Percentiles rank a stretch among this genome's conserved stretches.
Evolutionary conservation across 2,797 vertebrate genomes (phyloP).

Genomic region (Anas bernieri): DNA sequence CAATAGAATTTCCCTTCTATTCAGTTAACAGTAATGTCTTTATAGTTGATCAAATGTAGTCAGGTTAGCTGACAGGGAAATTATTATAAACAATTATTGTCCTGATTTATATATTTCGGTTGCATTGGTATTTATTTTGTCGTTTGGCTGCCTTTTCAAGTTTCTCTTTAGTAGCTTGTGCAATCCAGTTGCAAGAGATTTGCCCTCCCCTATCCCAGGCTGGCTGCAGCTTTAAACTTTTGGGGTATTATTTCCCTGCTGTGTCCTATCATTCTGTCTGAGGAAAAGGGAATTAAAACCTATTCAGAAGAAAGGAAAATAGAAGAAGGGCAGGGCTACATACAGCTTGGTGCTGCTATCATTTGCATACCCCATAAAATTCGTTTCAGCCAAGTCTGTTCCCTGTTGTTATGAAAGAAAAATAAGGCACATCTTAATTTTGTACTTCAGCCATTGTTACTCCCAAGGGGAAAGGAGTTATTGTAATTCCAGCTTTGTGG

Average conservation of each 20-base stretch:
- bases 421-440: slow-evolving; percentile 73
- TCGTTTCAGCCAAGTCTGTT: slow-evolving; percentile 53
- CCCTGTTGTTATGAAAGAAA: slow-evolving; percentile 46
- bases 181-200: not conserved
- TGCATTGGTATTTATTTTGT: slow-evolving; percentile 28
- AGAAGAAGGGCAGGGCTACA: not conserved
- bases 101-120: slow-evolving; percentile 54
- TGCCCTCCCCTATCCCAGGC: not conserved
- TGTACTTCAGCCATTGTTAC: slow-evolving; percentile 43
- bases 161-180: not conserved
- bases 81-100: slow-evolving; percentile 63
- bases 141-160: not conserved
- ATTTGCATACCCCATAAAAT: slow-evolving; percentile 22
- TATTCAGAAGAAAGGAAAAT: not conserved
- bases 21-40: slow-evolving; percentile 64
- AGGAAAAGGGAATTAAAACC: not conserved
- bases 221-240: not conserved
- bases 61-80: slow-evolving; percentile 54
- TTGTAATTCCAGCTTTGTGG: slow-evolving; percentile 76
- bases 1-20: slow-evolving; percentile 70
- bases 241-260: not conserved
- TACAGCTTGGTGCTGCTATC: not conserved
- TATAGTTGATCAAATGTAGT: slow-evolving; percentile 35
- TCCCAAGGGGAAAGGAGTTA: slow-evolving; percentile 57
- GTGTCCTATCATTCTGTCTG: not conserved